Evolutionary conservation across 2,797 vertebrate species (phyloP), one percentile per base, ranked within the genome.

Genomic region (Cirrhinus mrigala): DNA sequence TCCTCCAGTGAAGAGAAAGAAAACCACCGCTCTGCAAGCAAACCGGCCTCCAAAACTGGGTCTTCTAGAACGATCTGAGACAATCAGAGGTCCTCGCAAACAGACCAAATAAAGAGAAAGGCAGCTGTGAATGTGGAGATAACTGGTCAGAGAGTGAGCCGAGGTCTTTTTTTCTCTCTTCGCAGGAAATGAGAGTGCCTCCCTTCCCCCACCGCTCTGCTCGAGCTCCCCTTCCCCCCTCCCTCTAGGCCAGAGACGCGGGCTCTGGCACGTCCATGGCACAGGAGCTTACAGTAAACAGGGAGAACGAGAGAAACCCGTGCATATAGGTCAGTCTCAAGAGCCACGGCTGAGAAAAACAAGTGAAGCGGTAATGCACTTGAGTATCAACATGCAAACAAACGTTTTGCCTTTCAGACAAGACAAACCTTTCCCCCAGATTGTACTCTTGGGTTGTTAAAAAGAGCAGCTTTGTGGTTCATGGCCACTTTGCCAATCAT

Each of bases 141-240:
- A 87, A 89, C 88, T 82, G 81, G 86, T 77, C 87, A 90, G 86
- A 88, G 89, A 88, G 71, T 78, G 78, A 87, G 85, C 85, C 62
- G 83, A 83, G 83, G 82, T 86, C 68, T 85, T 62, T 71, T 77
- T 89, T 92, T 94, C 92, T 94, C 93, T 94, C 93, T 92, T 94
- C 94, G 93, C 93, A 95, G 94, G 95, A 95, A 95, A 95, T 94
- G 94, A 94, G 94, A 94, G 94, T 93, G 90, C 91, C 92, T 95
- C 93, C 93, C 94, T 93, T 91, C 93, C 93, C 93, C 94, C 92
- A 89, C 68, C 50, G 50, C 84, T 83, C 81, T 60, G 73, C 86
- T 77, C 78, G 84, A 83, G 78, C 83, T 83, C 84, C 84, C 84
- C 84, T 82, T 84, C 87, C 85, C 83, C 86, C 87, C 93, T 89